A percentile compares a stretch with the other conserved stretches of the same genome.
phyloP scores from a whole-genome alignment of 2,888 invertebrate genomes.

The Slavum lentiscoides region DNA sequence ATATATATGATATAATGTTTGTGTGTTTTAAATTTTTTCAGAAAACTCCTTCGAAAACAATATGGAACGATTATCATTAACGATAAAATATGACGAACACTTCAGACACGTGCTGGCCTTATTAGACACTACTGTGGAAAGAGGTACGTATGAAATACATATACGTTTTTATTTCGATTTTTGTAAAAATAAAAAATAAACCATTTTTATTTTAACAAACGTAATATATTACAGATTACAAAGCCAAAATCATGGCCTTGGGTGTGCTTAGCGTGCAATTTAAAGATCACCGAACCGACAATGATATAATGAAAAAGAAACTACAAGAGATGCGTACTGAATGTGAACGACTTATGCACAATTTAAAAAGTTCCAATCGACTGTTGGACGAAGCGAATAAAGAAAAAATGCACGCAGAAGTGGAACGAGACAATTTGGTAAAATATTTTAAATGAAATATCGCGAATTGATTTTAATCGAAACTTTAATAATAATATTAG shows the following conservation, averaged over 20 bases:
- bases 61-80: conserved; percentile 27
- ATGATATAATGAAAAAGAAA: conserved; percentile 41
- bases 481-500: neutral
- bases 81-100: conserved; percentile 37
- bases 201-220: neutral
- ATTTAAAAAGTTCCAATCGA: conserved; percentile 78
- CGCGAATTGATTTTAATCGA: neutral
- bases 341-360: conserved; percentile 75
- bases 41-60: neutral
- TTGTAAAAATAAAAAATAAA: neutral
- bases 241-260: conserved; percentile 41
- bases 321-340: conserved; percentile 73
- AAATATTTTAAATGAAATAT: neutral
- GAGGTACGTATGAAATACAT: conserved; percentile 31
- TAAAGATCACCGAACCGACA: conserved; percentile 34
- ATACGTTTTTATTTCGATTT: neutral
- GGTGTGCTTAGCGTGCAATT: conserved; percentile 19
- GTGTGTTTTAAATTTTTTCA: no score
- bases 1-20: no score
- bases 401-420: conserved; percentile 70
- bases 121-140: conserved; percentile 46
- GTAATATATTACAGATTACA: conserved; percentile 30
- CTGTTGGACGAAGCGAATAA: conserved; percentile 79
- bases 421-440: conserved; percentile 66
- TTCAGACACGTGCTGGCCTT: conserved; percentile 33